Base-by-base conservation (phyloP, 2,113 vertebrate genomes). In the Axis porcinus region DNA sequence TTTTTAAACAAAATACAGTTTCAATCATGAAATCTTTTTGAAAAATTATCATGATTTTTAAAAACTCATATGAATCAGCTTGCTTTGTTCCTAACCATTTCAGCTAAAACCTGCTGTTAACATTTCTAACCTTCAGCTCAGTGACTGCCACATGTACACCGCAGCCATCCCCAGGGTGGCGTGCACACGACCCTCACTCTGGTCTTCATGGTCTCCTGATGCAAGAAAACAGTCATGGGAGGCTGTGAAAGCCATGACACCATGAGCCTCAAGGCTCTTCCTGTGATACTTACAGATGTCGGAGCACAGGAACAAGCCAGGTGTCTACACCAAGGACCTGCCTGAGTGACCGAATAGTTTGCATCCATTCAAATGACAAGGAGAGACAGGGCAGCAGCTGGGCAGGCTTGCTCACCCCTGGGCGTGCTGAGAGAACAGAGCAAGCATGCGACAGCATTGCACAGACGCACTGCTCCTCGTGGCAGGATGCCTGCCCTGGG, bases 101-200 rank as follows among this genome's bases (percentile, higher is more conserved):
- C 40, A 40, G 21, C 86, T 17, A 33, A 86, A 54, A 40, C 17
- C 9, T 12, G 14, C 54, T 33, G 15, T 27, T 30, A 30, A 43
- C 43, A 40, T n/a, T 6, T 13, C 47, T 7, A 55, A 67, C 27
- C 33, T 83, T 12, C n/a, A 27, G 40, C 79, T 17, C 0, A 2
- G 86, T 7, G 40, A 36, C 14, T 0, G 33, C 45, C 13, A 8
- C 4, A 0, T 0, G 8, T 15, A 25, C 28, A 0, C 33, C 1
- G 2, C 40, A 11, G 89, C 36, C 25, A 23, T 16, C 10, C 30
- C 40, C 2, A 1, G 15, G 40, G 6, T 1, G 4, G 57, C 1
- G 1, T 6, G 36, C 13, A 12, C 88, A 33, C 0, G 2, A 7
- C 28, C 17, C 40, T 23, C 21, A 28, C 78, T 17, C 60, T 4